These are phyloP conservation scores for Phymastichus coffea DNA, from an alignment of 1,140 invertebrate species.

Conservation along the genomic window DNA sequence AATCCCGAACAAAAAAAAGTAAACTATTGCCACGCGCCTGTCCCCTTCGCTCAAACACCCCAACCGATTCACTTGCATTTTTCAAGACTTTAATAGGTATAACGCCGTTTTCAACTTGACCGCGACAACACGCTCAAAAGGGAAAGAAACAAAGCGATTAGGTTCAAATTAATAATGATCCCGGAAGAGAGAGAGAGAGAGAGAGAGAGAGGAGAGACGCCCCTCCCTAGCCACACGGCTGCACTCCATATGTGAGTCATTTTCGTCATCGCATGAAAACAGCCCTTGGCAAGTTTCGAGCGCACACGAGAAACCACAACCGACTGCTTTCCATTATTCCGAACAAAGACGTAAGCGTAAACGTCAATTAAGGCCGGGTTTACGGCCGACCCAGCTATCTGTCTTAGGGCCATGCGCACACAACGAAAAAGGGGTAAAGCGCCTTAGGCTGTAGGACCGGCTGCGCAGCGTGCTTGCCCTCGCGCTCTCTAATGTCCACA, in stretches of 20 bases:
- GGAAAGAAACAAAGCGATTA: slow-evolving; percentile 1
- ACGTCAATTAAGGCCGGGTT: slow-evolving; percentile 17
- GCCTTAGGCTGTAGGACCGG: slow-evolving; percentile 7
- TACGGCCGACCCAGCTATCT: not conserved
- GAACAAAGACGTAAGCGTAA: slow-evolving; percentile 24
- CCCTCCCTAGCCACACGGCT: too few relatives aligned
- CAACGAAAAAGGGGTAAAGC: slow-evolving; percentile 7
- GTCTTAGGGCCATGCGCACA: too few relatives aligned
- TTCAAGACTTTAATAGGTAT: not conserved
- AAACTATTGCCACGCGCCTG: too few relatives aligned
- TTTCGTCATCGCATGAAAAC: slow-evolving; percentile 11
- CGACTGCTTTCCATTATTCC: slow-evolving; percentile 19
- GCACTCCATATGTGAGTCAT: slow-evolving; percentile 17
- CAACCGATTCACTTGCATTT: slow-evolving; percentile 1
- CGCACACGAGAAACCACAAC: not conserved
- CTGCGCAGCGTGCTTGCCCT: not conserved
- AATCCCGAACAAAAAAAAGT: too few relatives aligned
- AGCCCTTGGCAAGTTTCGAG: too few relatives aligned
- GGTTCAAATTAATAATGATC: slow-evolving; percentile 18
- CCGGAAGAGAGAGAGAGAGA: not conserved
- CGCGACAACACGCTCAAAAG: not conserved
- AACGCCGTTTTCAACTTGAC: not conserved
- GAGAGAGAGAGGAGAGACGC: too few relatives aligned
- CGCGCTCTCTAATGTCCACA: slow-evolving; percentile 15
- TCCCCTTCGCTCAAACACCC: too few relatives aligned